Evolutionary conservation across 2,888 invertebrate genomes (phyloP).

Genomic region (Drosophila antonietae): DNA sequence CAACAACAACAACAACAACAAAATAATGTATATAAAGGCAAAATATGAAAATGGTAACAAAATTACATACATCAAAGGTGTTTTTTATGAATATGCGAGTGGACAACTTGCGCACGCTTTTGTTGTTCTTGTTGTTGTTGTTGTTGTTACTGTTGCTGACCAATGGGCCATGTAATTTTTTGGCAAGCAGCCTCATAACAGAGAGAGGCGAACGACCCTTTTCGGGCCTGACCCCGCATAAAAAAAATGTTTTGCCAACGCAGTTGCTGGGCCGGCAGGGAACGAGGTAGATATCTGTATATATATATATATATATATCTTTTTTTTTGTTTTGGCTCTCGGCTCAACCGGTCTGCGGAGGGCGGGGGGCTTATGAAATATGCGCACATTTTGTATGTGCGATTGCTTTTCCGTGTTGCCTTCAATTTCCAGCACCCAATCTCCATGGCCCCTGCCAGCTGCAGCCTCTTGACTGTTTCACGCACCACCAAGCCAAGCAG

Average conservation of each 20-base stretch:
- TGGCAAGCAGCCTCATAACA: constrained; percentile 73
- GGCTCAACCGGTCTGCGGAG: not conserved
- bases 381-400: constrained; percentile 62
- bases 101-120: constrained; percentile 30
- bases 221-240: constrained; percentile 31
- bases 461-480: constrained; percentile 13
- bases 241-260: constrained; percentile 3
- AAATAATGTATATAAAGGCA: constrained; percentile 8
- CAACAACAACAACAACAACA: constrained; percentile 18
- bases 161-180: constrained; percentile 79
- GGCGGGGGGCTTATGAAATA: constrained; percentile 44
- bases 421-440: constrained; percentile 3
- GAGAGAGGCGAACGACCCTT: constrained; percentile 64
- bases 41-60: constrained; percentile 68
- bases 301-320: not conserved
- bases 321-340: constrained; percentile 14
- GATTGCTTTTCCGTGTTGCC: constrained; percentile 72
- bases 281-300: not conserved
- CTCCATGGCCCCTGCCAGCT: not conserved
- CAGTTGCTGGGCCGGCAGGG: not conserved
- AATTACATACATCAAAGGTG: constrained; percentile 78
- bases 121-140: constrained; percentile 47
- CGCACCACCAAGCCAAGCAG: constrained; percentile 32
- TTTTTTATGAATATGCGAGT: constrained; percentile 70
- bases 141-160: constrained; percentile 54